phyloP scores from a whole-genome alignment of 1,140 invertebrate genomes.

The Drosophila bifasciata region DNA sequence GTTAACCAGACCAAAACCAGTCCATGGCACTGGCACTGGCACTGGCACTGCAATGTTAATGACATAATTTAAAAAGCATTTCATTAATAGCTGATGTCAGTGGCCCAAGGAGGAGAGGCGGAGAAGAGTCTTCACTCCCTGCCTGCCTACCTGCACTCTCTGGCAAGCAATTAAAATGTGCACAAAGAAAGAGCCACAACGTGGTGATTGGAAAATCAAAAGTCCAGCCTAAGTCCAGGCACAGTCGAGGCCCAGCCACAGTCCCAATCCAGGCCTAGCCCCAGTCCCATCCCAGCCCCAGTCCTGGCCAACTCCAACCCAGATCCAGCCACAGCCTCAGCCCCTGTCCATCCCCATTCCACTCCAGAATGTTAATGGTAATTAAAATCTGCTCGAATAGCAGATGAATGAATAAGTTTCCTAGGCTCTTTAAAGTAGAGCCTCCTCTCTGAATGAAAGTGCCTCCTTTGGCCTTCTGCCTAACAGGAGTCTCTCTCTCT shows the following conservation, averaged over 20 bases:
- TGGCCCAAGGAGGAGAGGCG: conserved; percentile 10
- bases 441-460: not conserved
- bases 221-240: no score
- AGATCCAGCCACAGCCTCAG: no score
- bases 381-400: conserved; percentile 41
- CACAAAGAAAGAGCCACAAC: conserved; percentile 31
- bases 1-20: conserved; percentile 48
- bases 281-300: not conserved
- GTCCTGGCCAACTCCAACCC: no score
- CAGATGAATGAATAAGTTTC: conserved; percentile 29
- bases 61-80: conserved; percentile 79
- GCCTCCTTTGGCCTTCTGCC: no score
- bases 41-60: conserved; percentile 75
- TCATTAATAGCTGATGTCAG: conserved; percentile 67
- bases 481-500: no score
- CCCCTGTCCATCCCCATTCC: not conserved
- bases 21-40: conserved; percentile 50
- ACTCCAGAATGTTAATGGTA: conserved; percentile 52
- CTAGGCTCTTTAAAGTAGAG: conserved; percentile 6
- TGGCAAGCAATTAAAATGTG: conserved; percentile 39
- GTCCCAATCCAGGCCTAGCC: no score
- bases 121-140: conserved; percentile 7
- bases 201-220: conserved; percentile 53
- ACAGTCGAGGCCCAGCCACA: no score
- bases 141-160: not conserved